Conservation (phyloP, 2,113 vertebrate genomes). For the Limanda limanda region DNA sequence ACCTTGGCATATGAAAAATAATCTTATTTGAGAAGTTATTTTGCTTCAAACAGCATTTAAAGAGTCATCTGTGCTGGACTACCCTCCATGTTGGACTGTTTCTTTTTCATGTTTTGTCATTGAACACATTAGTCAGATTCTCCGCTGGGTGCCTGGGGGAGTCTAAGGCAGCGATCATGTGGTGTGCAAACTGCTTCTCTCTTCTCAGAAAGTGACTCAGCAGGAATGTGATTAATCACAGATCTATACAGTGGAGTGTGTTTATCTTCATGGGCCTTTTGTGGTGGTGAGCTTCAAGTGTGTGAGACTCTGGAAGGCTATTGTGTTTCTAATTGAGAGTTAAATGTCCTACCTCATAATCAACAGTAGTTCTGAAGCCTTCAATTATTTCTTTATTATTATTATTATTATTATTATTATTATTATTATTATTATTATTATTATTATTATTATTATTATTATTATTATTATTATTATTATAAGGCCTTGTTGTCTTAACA, state of each 20-base stretch:
- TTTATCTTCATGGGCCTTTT: slow-evolving; percentile 45
- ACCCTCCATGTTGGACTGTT: slow-evolving; percentile 6
- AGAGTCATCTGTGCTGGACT: slow-evolving; percentile 20
- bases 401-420: background rate
- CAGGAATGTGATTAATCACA: slow-evolving; percentile 71
- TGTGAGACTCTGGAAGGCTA: background rate
- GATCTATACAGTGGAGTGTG: slow-evolving; percentile 48
- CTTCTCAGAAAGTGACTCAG: slow-evolving; percentile 75
- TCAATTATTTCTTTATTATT: slow-evolving; percentile 2
- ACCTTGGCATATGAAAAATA: too few relatives aligned
- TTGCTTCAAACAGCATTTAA: slow-evolving; percentile 1
- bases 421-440: background rate
- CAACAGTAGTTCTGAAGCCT: background rate
- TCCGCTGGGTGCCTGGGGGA: slow-evolving; percentile 38
- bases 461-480: slow-evolving; percentile 1
- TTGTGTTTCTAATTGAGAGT: background rate
- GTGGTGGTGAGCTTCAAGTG: slow-evolving; percentile 10
- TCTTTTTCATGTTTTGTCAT: slow-evolving; percentile 49
- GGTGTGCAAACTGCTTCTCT: slow-evolving; percentile 61
- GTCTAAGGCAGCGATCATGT: slow-evolving; percentile 60
- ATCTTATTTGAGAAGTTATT: background rate
- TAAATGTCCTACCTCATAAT: slow-evolving; percentile 12
- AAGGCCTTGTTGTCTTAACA: slow-evolving; percentile 48
- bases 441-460: too few relatives aligned
- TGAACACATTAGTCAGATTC: slow-evolving; percentile 46